Evolutionary conservation across 2,888 invertebrate genomes (phyloP).

Genomic region (Nemotelus pantherinus): DNA sequence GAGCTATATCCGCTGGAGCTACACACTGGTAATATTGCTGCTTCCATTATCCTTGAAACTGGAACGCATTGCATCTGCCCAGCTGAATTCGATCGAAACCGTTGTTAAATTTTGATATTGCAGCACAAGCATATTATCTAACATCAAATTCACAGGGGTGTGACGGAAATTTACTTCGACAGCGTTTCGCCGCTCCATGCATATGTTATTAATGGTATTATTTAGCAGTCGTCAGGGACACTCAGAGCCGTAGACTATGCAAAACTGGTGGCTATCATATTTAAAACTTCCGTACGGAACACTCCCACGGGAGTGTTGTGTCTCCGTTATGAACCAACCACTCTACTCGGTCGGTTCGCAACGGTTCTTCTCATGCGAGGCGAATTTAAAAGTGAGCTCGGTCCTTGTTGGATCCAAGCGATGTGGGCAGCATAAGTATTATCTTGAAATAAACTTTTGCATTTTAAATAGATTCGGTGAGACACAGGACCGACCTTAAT

Average conservation of each 20-base stretch:
- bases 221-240: slow-evolving; percentile 33
- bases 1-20: too few relatives aligned
- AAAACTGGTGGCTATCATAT: slow-evolving; percentile 25
- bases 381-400: background rate
- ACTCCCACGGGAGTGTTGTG: slow-evolving; percentile 32
- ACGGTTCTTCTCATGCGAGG: background rate
- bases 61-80: background rate
- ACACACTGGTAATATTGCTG: too few relatives aligned
- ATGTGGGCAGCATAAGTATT: too few relatives aligned
- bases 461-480: too few relatives aligned
- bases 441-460: too few relatives aligned
- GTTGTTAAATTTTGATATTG: slow-evolving; percentile 39
- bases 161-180: slow-evolving; percentile 40
- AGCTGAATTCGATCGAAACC: slow-evolving; percentile 21
- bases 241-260: background rate
- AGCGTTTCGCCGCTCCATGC: slow-evolving; percentile 29
- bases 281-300: slow-evolving; percentile 34
- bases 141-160: slow-evolving; percentile 38
- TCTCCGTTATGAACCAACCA: slow-evolving; percentile 23
- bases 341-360: background rate
- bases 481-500: too few relatives aligned
- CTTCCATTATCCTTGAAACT: too few relatives aligned
- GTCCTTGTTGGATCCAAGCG: too few relatives aligned
- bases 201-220: slow-evolving; percentile 42
- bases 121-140: slow-evolving; percentile 30